A percentile compares a stretch with the other conserved stretches of the same genome.
phyloP scores from a whole-genome alignment of 2,888 invertebrate genomes.

The Thymelicus sylvestris region DNA sequence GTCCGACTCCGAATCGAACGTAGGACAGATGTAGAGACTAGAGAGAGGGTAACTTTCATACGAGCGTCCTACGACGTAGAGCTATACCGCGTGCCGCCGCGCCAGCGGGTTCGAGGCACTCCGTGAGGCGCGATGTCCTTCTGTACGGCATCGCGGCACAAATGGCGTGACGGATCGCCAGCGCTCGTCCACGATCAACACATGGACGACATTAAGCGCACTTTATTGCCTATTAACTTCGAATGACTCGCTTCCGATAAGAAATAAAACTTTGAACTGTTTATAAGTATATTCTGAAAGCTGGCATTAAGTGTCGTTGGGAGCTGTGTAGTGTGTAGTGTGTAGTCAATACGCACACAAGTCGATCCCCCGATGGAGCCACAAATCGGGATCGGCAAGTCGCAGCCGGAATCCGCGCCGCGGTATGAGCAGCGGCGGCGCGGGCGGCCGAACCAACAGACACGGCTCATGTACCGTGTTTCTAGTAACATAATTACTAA shows the following conservation, averaged over 20 bases:
- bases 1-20: too few relatives aligned
- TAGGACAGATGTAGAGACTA: too few relatives aligned
- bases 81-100: not conserved
- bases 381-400: constrained; percentile 30
- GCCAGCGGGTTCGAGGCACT: not conserved
- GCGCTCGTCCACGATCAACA: constrained; percentile 5
- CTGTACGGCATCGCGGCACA: too few relatives aligned
- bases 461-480: not conserved
- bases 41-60: too few relatives aligned
- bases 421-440: not conserved
- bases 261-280: constrained; percentile 15
- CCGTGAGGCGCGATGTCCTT: too few relatives aligned
- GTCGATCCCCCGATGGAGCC: constrained; percentile 2
- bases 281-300: constrained; percentile 15
- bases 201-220: constrained; percentile 29
- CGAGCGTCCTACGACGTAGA: too few relatives aligned
- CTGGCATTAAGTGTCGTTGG: not conserved
- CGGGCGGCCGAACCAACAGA: not conserved
- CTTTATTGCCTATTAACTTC: constrained; percentile 41
- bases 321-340: too few relatives aligned
- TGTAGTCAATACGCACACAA: too few relatives aligned
- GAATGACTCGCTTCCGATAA: constrained; percentile 33
- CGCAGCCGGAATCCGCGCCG: constrained; percentile 1
- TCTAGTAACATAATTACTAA: too few relatives aligned
- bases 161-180: not conserved